phyloP scores from a whole-genome alignment of 1,140 invertebrate species.

The Cotesia vestalis region DNA sequence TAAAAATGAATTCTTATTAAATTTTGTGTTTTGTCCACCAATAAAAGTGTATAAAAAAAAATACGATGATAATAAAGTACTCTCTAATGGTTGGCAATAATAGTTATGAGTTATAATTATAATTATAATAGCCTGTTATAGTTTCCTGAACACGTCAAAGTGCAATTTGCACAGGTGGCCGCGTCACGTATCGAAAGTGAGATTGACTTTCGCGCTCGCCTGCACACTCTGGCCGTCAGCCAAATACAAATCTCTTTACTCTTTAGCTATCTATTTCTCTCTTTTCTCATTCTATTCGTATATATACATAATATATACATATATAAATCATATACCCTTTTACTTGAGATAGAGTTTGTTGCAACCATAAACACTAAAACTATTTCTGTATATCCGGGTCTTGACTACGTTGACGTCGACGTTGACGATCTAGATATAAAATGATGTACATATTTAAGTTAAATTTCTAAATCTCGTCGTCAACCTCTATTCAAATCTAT shows the following conservation, averaged over 20 bases:
- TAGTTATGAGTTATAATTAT: too few relatives aligned
- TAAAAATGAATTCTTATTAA: too few relatives aligned
- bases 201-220: conserved; percentile 47
- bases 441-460: background rate
- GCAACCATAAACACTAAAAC: conserved; percentile 44
- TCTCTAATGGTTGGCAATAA: too few relatives aligned
- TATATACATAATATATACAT: background rate
- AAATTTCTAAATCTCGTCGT: background rate
- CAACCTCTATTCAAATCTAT: background rate
- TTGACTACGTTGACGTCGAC: conserved; percentile 22
- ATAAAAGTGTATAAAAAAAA: too few relatives aligned
- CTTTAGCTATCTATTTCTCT: background rate
- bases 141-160: conserved; percentile 1
- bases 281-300: background rate
- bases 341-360: conserved; percentile 25
- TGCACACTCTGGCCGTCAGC: conserved; percentile 36
- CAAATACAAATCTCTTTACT: conserved; percentile 24
- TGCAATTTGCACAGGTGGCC: conserved; percentile 50
- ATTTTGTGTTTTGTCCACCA: too few relatives aligned
- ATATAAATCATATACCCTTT: background rate
- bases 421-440: conserved; percentile 38
- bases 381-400: conserved; percentile 60
- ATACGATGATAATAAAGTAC: too few relatives aligned
- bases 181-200: conserved; percentile 54
- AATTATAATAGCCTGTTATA: background rate